phyloP scores from a whole-genome alignment of 2,888 invertebrate genomes.

The Agrochola circellaris region DNA sequence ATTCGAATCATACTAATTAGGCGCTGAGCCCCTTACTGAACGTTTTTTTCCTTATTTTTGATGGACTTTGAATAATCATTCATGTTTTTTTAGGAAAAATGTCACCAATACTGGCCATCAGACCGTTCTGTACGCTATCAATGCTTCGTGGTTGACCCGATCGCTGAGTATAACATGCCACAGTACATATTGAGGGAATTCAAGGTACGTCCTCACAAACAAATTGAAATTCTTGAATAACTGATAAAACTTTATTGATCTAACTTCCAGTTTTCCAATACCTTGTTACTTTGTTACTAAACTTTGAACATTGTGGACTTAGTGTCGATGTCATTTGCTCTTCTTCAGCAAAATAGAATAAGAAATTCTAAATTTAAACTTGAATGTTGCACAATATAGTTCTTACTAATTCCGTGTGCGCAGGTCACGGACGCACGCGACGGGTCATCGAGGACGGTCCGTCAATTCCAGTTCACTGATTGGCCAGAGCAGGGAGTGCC shows the following conservation, averaged over 20 bases:
- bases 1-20: neutral
- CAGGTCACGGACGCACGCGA: conserved; percentile 98
- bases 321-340: conserved; percentile 38
- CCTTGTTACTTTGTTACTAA: conserved; percentile 47
- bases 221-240: conserved; percentile 55
- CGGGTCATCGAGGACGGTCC: conserved; percentile 98
- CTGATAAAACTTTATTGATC: conserved; percentile 56
- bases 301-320: conserved; percentile 39
- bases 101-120: conserved; percentile 99
- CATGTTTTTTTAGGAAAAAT: conserved; percentile 95
- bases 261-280: conserved; percentile 55
- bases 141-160: conserved; percentile 99
- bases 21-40: too few relatives aligned
- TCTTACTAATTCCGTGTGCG: neutral
- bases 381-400: neutral
- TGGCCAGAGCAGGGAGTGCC: conserved; percentile 99
- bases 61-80: too few relatives aligned
- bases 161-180: conserved; percentile 99
- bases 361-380: conserved; percentile 8
- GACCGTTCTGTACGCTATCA: conserved; percentile 99
- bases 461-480: conserved; percentile 99
- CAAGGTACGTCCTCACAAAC: conserved; percentile 91
- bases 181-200: conserved; percentile 99
- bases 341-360: conserved; percentile 24
- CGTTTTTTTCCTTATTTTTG: too few relatives aligned